Conservation (phyloP, 2,888 invertebrate genomes). For the Notodonta dromedarius region DNA sequence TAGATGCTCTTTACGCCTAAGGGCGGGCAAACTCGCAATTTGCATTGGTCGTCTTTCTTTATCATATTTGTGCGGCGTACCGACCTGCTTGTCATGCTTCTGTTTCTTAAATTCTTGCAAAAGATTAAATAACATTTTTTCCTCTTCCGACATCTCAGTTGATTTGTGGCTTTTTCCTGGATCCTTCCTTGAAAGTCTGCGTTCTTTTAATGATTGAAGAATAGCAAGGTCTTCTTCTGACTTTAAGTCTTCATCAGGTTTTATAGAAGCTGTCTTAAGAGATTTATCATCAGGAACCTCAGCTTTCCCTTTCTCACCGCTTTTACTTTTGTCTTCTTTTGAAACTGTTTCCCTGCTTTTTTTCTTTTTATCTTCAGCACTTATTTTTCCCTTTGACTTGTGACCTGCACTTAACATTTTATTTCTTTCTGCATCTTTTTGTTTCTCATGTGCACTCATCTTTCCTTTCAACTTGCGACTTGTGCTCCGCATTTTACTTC, state of each 20-base stretch:
- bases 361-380: neutral
- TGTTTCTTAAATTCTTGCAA: neutral
- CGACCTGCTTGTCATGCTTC: neutral
- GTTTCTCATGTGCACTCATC: too few species aligned
- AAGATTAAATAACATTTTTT: constrained; percentile 9
- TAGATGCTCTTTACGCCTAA: constrained; percentile 11
- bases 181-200: constrained; percentile 1
- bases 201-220: constrained; percentile 5
- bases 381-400: neutral
- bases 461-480: too few species aligned
- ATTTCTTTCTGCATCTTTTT: too few species aligned
- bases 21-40: constrained; percentile 19
- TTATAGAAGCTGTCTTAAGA: neutral
- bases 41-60: neutral
- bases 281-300: neutral
- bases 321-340: neutral
- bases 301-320: neutral
- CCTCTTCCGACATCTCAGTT: neutral
- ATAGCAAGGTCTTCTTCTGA: too few species aligned
- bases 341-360: neutral
- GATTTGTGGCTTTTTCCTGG: constrained; percentile 2
- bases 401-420: neutral
- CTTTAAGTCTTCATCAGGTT: neutral
- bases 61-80: neutral
- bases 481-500: too few species aligned